Base-by-base conservation (phyloP, 1,140 invertebrate genomes). In the Pemphigus obesinymphae region DNA sequence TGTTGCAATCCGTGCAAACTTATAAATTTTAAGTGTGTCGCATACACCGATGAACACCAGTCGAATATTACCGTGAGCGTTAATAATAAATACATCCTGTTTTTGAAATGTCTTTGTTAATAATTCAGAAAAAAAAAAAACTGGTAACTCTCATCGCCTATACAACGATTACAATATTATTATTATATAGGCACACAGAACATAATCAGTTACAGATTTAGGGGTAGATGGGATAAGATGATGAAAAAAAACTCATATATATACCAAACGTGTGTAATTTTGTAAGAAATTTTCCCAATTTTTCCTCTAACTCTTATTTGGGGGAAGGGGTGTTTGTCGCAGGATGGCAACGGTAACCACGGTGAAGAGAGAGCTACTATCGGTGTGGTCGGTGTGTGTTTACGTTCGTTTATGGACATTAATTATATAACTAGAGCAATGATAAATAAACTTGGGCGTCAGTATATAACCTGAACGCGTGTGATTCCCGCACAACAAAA, bases 401-500 rank as follows among this genome's bases (percentile, higher is more conserved):
- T 37, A 76, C 50, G 50, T 78, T 37, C 31, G 50, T 75, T 53
- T 75, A 73, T 50, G 29, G 73, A 76, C 73, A 55, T 55, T 76
- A 76, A 76, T 78, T 78, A 58, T 58, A 58, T 26, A 78, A 78
- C 50, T 78, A 63, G 53, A 80, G 26, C 50, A 61, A 80, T 80
- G 53, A 80, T 80, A 80, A 80, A 80, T 63, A 61, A 80, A 63
- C 34, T 37, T 61, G 55, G 76, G n/a, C 76, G 37, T 61, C 76
- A 40, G 50, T 15, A n/a, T 63, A 43, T 29, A 45, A 80, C 50
- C 55, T 80, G 37, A 26, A 3, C 76, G 53, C 23, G 23, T 45
- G 50, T 29, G 76, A 80, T 55, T 63, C 23, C 34, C 53, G 34
- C 43, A 23, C 55, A 78, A 78, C 53, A 78, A 78, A 72, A 43